phyloP scores from a whole-genome alignment of 2,797 vertebrate genomes.

The Eptatretus atami region DNA sequence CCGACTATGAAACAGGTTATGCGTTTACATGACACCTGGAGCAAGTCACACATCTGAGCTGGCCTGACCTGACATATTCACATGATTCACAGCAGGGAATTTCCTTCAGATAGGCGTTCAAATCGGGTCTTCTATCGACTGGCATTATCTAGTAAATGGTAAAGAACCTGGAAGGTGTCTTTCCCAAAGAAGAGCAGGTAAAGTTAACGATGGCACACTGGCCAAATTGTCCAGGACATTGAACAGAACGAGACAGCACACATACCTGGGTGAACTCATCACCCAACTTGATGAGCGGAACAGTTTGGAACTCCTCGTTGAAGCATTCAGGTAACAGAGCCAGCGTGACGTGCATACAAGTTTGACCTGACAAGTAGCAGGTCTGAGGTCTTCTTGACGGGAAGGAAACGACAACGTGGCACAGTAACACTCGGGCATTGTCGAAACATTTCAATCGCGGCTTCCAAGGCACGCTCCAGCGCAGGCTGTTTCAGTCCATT shows the following conservation, averaged over 20 bases:
- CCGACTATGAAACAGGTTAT: too few species aligned
- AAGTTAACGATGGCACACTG: too few species aligned
- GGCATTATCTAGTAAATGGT: too few species aligned
- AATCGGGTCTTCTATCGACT: too few species aligned
- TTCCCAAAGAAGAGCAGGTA: too few species aligned
- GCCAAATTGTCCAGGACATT: too few species aligned
- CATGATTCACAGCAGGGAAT: too few species aligned
- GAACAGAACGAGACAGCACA: too few species aligned
- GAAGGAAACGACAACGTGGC: slow-evolving; percentile 79
- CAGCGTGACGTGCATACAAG: slow-evolving; percentile 75
- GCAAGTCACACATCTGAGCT: too few species aligned
- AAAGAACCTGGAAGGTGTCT: too few species aligned
- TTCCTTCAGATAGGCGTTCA: neutral
- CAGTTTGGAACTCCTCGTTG: slow-evolving; percentile 77
- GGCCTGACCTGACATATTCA: too few species aligned
- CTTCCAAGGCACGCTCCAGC: slow-evolving; percentile 73
- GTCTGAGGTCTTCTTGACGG: slow-evolving; percentile 87
- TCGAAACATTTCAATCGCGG: slow-evolving; percentile 94
- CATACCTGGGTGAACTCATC: slow-evolving; percentile 89
- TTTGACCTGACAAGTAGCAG: slow-evolving; percentile 94
- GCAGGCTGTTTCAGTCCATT: slow-evolving; percentile 77
- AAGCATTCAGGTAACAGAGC: slow-evolving; percentile 76
- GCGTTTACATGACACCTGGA: too few species aligned
- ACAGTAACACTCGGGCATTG: slow-evolving; percentile 77
- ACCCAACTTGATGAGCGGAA: slow-evolving; percentile 78